Percentiles rank a stretch among this genome's conserved stretches.
Evolutionary conservation across 2,888 invertebrate species (phyloP).

Genomic region (Boloria euphrosyne): DNA sequence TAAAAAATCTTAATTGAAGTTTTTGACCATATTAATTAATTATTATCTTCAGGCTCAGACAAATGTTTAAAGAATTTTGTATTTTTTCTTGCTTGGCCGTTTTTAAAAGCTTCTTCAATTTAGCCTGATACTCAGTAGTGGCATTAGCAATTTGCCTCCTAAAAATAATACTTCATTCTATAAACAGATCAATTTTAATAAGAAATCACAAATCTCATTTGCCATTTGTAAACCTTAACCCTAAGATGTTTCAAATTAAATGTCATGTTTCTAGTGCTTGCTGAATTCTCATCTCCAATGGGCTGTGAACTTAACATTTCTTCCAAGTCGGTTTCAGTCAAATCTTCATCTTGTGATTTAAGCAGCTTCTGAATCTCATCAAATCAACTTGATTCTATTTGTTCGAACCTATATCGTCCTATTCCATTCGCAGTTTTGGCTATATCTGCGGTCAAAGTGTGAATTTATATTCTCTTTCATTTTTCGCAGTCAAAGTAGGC

Average conservation of each 20-base stretch:
- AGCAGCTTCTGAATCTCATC: conserved; percentile 44
- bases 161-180: conserved; percentile 18
- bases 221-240: conserved; percentile 43
- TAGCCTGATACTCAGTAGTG: not conserved
- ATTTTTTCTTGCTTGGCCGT: not conserved
- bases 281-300: conserved; percentile 41
- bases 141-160: not conserved
- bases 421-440: conserved; percentile 45
- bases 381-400: conserved; percentile 44
- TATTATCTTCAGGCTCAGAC: not conserved
- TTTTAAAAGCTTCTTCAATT: not conserved
- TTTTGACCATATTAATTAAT: not conserved
- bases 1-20: not conserved
- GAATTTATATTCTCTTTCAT: conserved; percentile 41
- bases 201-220: conserved; percentile 40
- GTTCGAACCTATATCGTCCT: conserved; percentile 46
- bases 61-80: not conserved
- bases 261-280: conserved; percentile 39
- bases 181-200: not conserved
- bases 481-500: conserved; percentile 42
- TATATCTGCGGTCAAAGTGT: conserved; percentile 44
- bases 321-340: conserved; percentile 48
- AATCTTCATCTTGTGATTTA: conserved; percentile 45
- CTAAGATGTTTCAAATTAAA: conserved; percentile 40
- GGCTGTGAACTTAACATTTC: conserved; percentile 43